Evolutionary conservation across 2,797 vertebrate genomes (phyloP), one percentile per base, ranked within the genome.

Genomic region (Apodemus agrarius): DNA sequence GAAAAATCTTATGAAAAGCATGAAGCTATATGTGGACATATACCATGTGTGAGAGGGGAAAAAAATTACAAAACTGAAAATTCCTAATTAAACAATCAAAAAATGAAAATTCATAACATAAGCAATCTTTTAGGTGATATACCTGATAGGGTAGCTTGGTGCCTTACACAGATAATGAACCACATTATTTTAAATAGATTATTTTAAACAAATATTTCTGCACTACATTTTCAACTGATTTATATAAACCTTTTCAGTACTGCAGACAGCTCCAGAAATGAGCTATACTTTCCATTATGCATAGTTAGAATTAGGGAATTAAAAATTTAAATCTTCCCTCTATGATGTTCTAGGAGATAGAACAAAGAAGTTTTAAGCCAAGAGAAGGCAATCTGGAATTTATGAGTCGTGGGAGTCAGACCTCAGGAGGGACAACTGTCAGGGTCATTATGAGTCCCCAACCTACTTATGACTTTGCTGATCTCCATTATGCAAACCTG

Each of bases 261-360:
- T 49, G 85, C 74, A 89, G 79, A n/a, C 31, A 89, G 61, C 69
- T 97, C 57, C 95, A 93, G 91, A 92, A 93, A 97, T 93, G 92
- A 96, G 54, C 52, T 74, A 82, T 61, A 76, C 2, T 72, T 67
- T 37, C 75, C 79, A 95, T 78, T 84, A 92, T 49, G 89, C 90
- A 94, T 96, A 96, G 92, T 96, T 86, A 96, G 86, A 83, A 88
- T 78, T 75, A 89, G 46, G 26, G 89, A 95, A 96, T 97, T 97
- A 97, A 97, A 97, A 93, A n/a, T 93, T 96, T 97, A 95, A 97
- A 96, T 92, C 94, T 97, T 93, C 43, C 85, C 59, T 92, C 79
- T 96, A 49, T 78, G 82, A 97, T 95, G 82, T 78, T 96, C 90
- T 91, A 96, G 52, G 82, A 96, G 72, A 96, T 65, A 87, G 57